A percentile compares a stretch with the other conserved stretches of the same genome.
Conservation (phyloP, 92 coral and sea anemone genomes). For the Paragorgia papillata region DNA sequence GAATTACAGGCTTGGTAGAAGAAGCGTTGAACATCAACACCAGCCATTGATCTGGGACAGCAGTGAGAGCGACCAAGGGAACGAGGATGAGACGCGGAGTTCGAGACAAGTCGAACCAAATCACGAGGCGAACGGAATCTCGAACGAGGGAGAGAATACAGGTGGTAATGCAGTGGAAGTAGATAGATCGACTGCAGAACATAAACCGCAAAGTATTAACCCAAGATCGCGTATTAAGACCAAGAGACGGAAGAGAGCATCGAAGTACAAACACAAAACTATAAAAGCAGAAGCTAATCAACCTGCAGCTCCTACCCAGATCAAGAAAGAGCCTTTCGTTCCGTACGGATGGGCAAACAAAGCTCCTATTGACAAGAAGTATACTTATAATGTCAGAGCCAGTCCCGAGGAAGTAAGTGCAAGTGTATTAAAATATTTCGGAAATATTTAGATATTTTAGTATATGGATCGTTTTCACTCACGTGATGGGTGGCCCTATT, state of each 20-base stretch:
- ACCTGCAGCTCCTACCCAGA: conserved; percentile 19
- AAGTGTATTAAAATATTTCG: too few species aligned
- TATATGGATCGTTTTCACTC: too few species aligned
- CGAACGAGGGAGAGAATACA: conserved; percentile 16
- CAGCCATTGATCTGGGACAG: conserved; percentile 95
- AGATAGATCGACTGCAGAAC: conserved; percentile 8
- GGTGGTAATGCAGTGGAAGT: conserved; percentile 14
- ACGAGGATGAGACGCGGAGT: conserved; percentile 51
- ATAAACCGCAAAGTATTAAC: background rate
- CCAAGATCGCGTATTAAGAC: conserved; percentile 2
- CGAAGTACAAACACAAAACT: conserved; percentile 8
- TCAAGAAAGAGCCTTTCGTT: conserved; percentile 66
- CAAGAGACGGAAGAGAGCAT: conserved; percentile 30
- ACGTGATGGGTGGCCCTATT: too few species aligned
- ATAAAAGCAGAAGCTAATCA: background rate
- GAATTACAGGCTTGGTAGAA: conserved; percentile 85
- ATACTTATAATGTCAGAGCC: conserved; percentile 90
- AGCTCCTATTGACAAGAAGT: conserved; percentile 82
- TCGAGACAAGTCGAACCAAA: background rate
- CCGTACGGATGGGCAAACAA: conserved; percentile 97
- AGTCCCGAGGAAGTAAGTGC: conserved; percentile 73
- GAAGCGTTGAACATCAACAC: conserved; percentile 91
- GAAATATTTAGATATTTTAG: too few species aligned
- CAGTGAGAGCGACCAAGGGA: conserved; percentile 74
- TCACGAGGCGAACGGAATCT: background rate